These are phyloP conservation scores for Nebria brevicollis DNA, from an alignment of 2,888 invertebrate genomes.

Conservation along the genomic window DNA sequence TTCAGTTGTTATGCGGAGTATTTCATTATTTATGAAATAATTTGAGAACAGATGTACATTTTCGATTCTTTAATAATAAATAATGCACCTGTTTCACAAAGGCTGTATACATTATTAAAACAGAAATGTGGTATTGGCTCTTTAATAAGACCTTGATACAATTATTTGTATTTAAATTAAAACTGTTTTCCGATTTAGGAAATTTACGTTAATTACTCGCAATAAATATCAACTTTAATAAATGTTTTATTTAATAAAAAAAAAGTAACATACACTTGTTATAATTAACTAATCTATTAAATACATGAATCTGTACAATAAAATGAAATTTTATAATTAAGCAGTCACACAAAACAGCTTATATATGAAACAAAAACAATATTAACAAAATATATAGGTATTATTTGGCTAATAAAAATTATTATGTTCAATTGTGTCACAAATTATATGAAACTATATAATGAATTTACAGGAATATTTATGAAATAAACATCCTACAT, in stretches of 20 bases:
- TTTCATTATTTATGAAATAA: neutral
- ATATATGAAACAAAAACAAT: neutral
- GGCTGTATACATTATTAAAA: neutral
- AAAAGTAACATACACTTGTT: neutral
- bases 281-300: neutral
- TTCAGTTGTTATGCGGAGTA: neutral
- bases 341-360: neutral
- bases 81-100: neutral
- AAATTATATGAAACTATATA: too few species aligned
- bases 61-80: neutral
- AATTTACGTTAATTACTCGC: too few species aligned
- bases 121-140: neutral
- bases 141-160: too few species aligned
- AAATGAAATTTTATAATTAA: neutral
- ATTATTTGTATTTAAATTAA: too few species aligned
- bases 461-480: too few species aligned
- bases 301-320: conserved; percentile 1
- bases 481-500: too few species aligned
- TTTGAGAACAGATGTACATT: neutral
- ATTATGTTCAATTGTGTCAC: too few species aligned
- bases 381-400: neutral
- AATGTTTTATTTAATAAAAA: neutral
- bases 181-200: too few species aligned
- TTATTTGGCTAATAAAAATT: too few species aligned
- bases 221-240: too few species aligned